Base-by-base conservation (phyloP, 2,797 vertebrate genomes). In the Gobio occitaniae region DNA sequence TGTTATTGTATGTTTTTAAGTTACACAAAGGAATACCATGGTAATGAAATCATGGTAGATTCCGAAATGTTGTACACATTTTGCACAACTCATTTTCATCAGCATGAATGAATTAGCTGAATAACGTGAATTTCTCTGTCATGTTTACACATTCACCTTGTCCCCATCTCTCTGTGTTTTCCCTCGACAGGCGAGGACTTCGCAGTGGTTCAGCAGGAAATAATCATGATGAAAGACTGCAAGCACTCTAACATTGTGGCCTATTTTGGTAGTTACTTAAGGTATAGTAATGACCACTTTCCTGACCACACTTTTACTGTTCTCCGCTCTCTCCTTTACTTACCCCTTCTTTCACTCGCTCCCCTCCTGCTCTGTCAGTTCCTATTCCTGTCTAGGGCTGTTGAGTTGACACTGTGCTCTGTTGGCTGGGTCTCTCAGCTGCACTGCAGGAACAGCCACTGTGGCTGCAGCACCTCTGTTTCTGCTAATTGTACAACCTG, bases 151-250 rank as follows among this genome's bases (percentile, higher is more conserved):
- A 36, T 52, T 84, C 50, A 86, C 61, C 70, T 85, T 71, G 25
- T 21, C 56, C 74, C 29, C 32, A 25, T 75, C 68, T 78, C 15
- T 68, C 79, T 32, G 29, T 81, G 11, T 80, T 36, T 83, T 75
- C 38, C 25, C 66, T 82, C 8, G 15, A 50, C 84, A 99, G 97
- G 98, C 87, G 98, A 99, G 94, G 98, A 99, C 94, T 99, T 99
- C 95, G 98, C 97, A 83, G 98, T 99, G 88, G 97, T 99, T 89
- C 98, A 99, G 96, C 98, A 99, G 94, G 98, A 99, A 95, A 99
- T 99, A 91, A 96, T 99, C 90, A 99, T 99, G 98, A 99, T 99
- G 98, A 99, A 99, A 93, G 98, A 99, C 94, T 99, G 98, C 94
- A 99, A 98, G 95, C 98, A 99, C 94, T 96, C 97, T 88, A 99